Evolutionary conservation across 2,113 vertebrate species (phyloP).

Genomic region (Thymallus thymallus): DNA sequence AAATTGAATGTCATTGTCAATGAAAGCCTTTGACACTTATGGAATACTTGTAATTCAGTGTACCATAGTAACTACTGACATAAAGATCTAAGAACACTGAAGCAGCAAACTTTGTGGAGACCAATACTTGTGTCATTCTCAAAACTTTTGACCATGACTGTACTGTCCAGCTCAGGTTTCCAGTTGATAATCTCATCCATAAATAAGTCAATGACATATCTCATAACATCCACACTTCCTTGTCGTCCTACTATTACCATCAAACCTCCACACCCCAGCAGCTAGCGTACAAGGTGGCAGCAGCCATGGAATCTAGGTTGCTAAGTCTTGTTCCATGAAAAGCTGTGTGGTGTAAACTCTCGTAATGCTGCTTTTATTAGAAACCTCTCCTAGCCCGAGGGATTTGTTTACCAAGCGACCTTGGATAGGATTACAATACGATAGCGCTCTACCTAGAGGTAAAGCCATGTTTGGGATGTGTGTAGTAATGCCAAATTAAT

Average conservation of each 20-base stretch:
- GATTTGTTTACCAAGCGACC: conserved; percentile 34
- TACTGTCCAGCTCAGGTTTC: background rate
- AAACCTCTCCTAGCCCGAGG: conserved; percentile 27
- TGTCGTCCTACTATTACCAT: conserved; percentile 19
- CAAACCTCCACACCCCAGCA: conserved; percentile 23
- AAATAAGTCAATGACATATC: conserved; percentile 2
- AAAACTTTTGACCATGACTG: no score
- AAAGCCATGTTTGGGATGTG: conserved; percentile 5
- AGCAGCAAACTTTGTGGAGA: no score
- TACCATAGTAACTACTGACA: no score
- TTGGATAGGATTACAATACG: conserved; percentile 19
- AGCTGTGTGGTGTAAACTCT: conserved; percentile 22
- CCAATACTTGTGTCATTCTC: no score
- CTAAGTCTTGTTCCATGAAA: conserved; percentile 19
- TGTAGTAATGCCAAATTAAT: background rate
- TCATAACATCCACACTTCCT: background rate
- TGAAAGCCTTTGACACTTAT: no score
- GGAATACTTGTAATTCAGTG: no score
- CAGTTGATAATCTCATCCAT: background rate
- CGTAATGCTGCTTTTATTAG: conserved; percentile 49
- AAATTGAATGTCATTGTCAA: no score
- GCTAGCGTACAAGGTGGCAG: conserved; percentile 2
- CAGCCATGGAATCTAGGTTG: conserved; percentile 12
- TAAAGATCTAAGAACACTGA: no score
- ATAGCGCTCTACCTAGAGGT: conserved; percentile 1